These are phyloP conservation scores for Macroglossus sobrinus DNA, from an alignment of 2,113 vertebrate species.

Conservation along the genomic window DNA sequence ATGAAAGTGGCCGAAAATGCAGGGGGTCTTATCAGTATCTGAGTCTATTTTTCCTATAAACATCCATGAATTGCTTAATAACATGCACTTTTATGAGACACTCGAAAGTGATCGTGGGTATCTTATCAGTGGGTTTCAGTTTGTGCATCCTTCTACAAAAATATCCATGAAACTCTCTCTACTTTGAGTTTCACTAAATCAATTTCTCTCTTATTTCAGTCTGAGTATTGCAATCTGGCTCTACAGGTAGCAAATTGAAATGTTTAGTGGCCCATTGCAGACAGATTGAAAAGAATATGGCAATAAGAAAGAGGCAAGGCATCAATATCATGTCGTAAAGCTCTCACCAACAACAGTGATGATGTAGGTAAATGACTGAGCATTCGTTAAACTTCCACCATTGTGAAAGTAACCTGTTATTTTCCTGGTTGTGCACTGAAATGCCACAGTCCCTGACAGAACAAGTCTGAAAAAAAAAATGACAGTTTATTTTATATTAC, in stretches of 20 bases:
- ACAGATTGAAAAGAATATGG: slow-evolving; percentile 79
- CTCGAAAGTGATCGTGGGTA: not conserved
- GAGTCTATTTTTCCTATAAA: slow-evolving; percentile 37
- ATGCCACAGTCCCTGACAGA: slow-evolving; percentile 86
- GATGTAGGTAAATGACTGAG: slow-evolving; percentile 77
- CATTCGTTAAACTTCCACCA: slow-evolving; percentile 84
- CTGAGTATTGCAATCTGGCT: slow-evolving; percentile 63
- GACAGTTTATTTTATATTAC: slow-evolving; percentile 83
- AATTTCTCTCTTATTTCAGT: slow-evolving; percentile 58
- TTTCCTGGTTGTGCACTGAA: slow-evolving; percentile 80
- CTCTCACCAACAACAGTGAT: slow-evolving; percentile 70
- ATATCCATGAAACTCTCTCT: slow-evolving; percentile 51
- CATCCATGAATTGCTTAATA: slow-evolving; percentile 39
- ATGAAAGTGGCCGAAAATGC: not conserved
- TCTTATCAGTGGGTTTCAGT: slow-evolving; percentile 45
- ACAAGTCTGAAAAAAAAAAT: slow-evolving; percentile 82
- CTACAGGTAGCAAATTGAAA: slow-evolving; percentile 83
- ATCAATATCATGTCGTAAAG: slow-evolving; percentile 69
- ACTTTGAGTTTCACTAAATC: slow-evolving; percentile 58
- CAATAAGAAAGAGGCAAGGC: slow-evolving; percentile 74
- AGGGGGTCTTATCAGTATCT: not conserved
- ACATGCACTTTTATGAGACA: not conserved
- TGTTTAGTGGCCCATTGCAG: slow-evolving; percentile 75
- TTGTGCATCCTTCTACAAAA: slow-evolving; percentile 55
- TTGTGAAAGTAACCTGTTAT: slow-evolving; percentile 87